These are phyloP conservation scores for Sardina pilchardus DNA, from an alignment of 2,113 vertebrate genomes.

Conservation along the genomic window DNA sequence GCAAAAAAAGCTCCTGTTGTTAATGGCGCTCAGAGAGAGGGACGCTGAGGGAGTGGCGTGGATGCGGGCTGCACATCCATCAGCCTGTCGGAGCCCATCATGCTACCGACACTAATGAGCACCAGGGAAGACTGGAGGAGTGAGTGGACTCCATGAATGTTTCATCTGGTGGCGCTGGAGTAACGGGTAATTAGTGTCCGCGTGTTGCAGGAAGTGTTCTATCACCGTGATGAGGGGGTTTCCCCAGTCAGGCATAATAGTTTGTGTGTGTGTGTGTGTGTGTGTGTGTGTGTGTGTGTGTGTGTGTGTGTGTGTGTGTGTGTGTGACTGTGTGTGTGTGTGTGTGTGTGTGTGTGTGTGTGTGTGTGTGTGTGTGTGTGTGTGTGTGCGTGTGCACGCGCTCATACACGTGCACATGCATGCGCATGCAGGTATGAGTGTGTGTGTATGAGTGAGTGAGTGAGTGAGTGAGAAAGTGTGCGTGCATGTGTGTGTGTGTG, in stretches of 20 bases:
- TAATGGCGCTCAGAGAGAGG: not conserved
- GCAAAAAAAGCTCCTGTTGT: not conserved
- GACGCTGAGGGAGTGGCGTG: not conserved
- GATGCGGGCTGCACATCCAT: conserved; percentile 43
- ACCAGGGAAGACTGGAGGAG: conserved; percentile 47
- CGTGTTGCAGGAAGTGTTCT: not conserved
- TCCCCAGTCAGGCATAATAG: not conserved
- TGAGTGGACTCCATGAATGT: conserved; percentile 17
- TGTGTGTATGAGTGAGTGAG: not conserved
- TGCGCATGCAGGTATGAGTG: too few relatives aligned
- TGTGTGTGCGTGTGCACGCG: not conserved
- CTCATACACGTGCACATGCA: too few relatives aligned
- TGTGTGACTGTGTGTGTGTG: not conserved
- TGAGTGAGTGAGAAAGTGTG: not conserved
- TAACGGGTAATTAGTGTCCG: not conserved
- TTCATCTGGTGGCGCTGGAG: not conserved
- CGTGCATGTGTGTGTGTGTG: not conserved
- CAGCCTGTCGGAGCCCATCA: conserved; percentile 41
- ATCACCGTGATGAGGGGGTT: not conserved
- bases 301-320: not conserved
- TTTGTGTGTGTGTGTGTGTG: not conserved
- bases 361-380: not conserved
- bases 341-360: too few relatives aligned
- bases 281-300: not conserved
- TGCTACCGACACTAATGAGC: conserved; percentile 51